A percentile compares a stretch with the other conserved stretches of the same genome.
These are phyloP conservation scores for Drosophila kambysellisi DNA, from an alignment of 2,888 invertebrate species.

Conservation along the genomic window DNA sequence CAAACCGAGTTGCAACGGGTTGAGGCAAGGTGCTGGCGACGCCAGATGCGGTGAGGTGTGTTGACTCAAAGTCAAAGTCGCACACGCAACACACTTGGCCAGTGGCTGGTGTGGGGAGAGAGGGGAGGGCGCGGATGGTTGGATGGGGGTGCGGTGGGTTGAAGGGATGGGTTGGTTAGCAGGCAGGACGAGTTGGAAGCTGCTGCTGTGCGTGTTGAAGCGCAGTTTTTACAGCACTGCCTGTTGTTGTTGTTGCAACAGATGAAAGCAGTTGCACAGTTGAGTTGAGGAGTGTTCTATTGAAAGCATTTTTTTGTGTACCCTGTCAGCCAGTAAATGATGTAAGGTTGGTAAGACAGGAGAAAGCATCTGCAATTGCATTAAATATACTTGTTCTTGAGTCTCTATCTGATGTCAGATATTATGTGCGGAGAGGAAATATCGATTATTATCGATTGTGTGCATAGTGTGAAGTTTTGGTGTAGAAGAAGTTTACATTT, in stretches of 20 bases:
- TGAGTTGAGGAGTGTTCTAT: conserved; percentile 29
- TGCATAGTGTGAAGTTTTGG: not conserved
- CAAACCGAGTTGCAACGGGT: conserved; percentile 65
- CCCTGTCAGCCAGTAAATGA: not conserved
- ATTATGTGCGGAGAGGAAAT: not conserved
- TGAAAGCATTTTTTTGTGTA: conserved; percentile 33
- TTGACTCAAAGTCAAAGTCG: conserved; percentile 57
- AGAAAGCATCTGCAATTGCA: too few species aligned
- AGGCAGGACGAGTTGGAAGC: conserved; percentile 36
- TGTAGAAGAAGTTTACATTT: not conserved
- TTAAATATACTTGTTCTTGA: not conserved
- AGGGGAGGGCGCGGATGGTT: not conserved
- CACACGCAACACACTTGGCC: conserved; percentile 45
- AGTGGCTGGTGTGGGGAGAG: not conserved
- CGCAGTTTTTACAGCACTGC: conserved; percentile 70
- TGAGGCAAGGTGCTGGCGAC: conserved; percentile 9
- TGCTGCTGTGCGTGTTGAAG: conserved; percentile 77
- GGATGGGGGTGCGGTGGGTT: not conserved
- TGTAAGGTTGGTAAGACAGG: not conserved
- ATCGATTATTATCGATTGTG: not conserved
- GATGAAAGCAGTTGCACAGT: conserved; percentile 44
- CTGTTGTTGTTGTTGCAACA: conserved; percentile 45
- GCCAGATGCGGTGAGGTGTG: conserved; percentile 12
- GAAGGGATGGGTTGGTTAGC: conserved; percentile 5
- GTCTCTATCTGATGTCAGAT: not conserved